phyloP scores from a whole-genome alignment of 2,797 vertebrate species.

The Dendrocincla fuliginosa region DNA sequence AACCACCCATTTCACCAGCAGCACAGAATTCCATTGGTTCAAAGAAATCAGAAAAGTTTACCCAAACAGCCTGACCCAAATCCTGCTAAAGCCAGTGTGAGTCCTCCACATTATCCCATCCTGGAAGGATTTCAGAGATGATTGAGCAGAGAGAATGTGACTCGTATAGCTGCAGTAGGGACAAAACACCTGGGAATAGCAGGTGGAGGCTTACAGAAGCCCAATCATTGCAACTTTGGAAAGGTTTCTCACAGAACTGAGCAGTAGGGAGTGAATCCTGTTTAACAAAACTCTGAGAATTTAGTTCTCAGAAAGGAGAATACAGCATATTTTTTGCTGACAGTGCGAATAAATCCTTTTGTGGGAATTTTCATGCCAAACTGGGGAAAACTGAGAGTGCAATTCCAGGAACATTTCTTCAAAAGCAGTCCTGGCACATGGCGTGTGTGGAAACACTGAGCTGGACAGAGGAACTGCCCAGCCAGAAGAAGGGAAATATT shows the following conservation, averaged over 20 bases:
- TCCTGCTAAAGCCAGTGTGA: background rate
- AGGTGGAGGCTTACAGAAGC: background rate
- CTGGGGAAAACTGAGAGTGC: background rate
- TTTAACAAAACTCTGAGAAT: background rate
- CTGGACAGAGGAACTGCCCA: background rate
- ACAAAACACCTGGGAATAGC: background rate
- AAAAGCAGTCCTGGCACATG: background rate
- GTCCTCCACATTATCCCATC: background rate
- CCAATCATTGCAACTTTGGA: background rate
- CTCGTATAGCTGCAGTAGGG: background rate
- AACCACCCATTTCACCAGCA: background rate
- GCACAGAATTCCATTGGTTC: background rate
- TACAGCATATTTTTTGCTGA: background rate
- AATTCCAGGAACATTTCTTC: background rate
- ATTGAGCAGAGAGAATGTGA: background rate
- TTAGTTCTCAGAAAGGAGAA: background rate
- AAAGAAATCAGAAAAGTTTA: background rate
- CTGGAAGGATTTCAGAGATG: background rate
- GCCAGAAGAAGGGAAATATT: background rate
- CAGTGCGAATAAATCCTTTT: background rate
- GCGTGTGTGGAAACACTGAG: background rate
- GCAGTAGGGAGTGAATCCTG: background rate
- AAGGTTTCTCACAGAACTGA: background rate
- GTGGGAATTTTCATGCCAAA: background rate
- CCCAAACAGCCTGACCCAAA: background rate